Evolutionary conservation across 2,888 invertebrate genomes (phyloP).

Genomic region (Agriopis aurantiaria): DNA sequence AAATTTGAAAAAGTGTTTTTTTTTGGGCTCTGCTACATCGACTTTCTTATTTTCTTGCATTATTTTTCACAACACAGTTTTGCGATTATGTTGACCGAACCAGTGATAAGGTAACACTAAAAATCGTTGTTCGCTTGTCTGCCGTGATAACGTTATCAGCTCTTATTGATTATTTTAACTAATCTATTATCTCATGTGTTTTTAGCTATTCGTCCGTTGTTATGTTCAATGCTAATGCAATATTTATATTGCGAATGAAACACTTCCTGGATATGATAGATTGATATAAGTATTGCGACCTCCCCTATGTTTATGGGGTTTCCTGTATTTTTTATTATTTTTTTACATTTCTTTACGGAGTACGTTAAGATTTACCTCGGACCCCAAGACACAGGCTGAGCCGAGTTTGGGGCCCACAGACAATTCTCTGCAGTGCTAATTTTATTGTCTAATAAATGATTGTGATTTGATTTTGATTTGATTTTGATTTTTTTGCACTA

Average conservation of each 20-base stretch:
- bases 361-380: too few species aligned
- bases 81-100: constrained; percentile 24
- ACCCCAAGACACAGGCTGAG: too few species aligned
- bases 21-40: constrained; percentile 51
- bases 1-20: constrained; percentile 66
- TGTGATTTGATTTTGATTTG: too few species aligned
- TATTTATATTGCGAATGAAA: constrained; percentile 3
- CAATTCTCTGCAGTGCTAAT: too few species aligned
- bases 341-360: background rate
- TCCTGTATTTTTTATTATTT: background rate
- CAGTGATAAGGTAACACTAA: constrained; percentile 53
- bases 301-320: background rate
- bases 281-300: background rate
- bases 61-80: constrained; percentile 42
- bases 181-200: constrained; percentile 57
- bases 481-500: too few species aligned
- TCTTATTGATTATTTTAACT: constrained; percentile 73
- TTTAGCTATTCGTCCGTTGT: constrained; percentile 16
- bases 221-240: constrained; percentile 1
- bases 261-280: background rate
- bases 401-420: too few species aligned
- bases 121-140: constrained; percentile 46
- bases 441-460: too few species aligned
- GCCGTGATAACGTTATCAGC: constrained; percentile 65
- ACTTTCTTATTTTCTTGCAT: constrained; percentile 57